Base-by-base conservation (phyloP, 2,888 invertebrate species). In the Achlya flavicornis region DNA sequence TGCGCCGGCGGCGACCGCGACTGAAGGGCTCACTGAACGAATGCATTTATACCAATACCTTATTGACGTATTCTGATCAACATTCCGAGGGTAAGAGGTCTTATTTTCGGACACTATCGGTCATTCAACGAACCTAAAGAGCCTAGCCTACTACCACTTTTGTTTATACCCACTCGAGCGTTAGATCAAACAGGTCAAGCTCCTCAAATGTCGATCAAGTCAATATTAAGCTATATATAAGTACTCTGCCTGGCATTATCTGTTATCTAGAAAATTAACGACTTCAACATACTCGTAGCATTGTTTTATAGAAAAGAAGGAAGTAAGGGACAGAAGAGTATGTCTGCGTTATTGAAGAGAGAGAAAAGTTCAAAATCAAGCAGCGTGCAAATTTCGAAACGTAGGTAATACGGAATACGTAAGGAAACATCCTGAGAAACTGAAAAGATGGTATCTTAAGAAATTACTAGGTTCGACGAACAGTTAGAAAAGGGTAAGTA, bases 121-220 rank as follows among this genome's bases (percentile, higher is more conserved):
- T 83, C 81, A 84, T 80, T 83, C 78, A 77, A 77, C 79, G 76
- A 68, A 68, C 63, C 61, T n/a, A 3, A 19, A 53, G 10, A 19
- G 0, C 5, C n/a, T 48, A 48, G 48, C 48, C 48, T 46, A 46
- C n/a, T n/a, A n/a, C 46, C 46, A 53, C 16, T 19, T 10, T 53
- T 53, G 53, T 53, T 53, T 53, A 10, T 19, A 19, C n/a, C 2
- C 6, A 46, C n/a, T 46, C 46, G 46, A 46, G 12, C n/a, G 6
- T n/a, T 14, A 19, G 61, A 64, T 69, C 68, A 73, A 75, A 83
- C 83, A 86, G 68, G 84, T 88, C 75, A 85, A 89, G 87, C 82
- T 85, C 88, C 72, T 81, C 81, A 75, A 73, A 84, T 80, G 87
- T 87, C 86, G 90, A 90, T 88, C 81, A 90, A 73, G 79, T 85